phyloP scores from a whole-genome alignment of 2,113 vertebrate species.

The Merops nubicus region DNA sequence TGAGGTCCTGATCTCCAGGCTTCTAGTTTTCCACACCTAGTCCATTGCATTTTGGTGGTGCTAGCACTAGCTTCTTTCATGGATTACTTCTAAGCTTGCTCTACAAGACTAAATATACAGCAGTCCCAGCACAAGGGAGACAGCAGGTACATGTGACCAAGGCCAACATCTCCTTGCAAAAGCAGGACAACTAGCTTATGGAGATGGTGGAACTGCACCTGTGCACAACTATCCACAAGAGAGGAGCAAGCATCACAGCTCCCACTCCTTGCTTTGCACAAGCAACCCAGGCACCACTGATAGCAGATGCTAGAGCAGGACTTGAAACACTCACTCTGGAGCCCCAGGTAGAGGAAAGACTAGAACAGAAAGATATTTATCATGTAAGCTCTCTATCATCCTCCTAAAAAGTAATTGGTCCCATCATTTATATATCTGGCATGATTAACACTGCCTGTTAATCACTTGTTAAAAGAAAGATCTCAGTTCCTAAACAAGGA shows the following conservation, averaged over 20 bases:
- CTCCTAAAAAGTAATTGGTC: neutral
- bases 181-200: neutral
- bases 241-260: fast-evolving
- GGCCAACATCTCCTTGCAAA: neutral
- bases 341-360: neutral
- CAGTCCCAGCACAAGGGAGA: neutral
- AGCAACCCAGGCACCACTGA: neutral
- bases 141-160: neutral
- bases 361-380: neutral
- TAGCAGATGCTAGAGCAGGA: neutral
- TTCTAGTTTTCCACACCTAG: neutral
- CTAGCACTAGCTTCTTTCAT: neutral
- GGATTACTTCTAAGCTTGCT: neutral
- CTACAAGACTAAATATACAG: neutral
- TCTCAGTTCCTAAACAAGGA: neutral
- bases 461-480: neutral
- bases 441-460: neutral
- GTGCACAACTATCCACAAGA: neutral
- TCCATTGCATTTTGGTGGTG: neutral
- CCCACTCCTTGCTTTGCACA: neutral
- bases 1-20: neutral
- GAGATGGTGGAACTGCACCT: neutral
- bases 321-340: neutral
- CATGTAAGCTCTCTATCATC: neutral
- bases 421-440: neutral